Evolutionary conservation across 2,113 vertebrate species (phyloP).

Genomic region (Otus sunia): DNA sequence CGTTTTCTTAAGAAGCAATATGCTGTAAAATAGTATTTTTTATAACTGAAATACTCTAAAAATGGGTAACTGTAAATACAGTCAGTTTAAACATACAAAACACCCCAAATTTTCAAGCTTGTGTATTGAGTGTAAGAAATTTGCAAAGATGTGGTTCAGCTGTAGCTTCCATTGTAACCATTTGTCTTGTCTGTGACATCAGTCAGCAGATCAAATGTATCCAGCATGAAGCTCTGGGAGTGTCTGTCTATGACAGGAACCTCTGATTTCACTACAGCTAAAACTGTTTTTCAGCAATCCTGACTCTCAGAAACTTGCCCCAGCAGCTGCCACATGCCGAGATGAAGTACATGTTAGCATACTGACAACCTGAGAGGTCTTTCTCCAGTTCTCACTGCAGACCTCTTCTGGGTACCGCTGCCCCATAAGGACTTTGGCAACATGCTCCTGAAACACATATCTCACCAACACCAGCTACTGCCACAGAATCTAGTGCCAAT

Average conservation of each 20-base stretch:
- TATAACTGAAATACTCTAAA: background rate
- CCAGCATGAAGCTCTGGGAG: background rate
- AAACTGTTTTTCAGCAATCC: background rate
- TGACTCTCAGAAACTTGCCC: background rate
- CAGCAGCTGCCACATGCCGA: background rate
- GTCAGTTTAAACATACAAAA: background rate
- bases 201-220: background rate
- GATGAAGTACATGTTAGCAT: background rate
- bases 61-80: rapidly evolving
- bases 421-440: background rate
- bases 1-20: background rate
- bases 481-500: background rate
- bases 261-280: background rate
- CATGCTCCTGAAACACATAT: background rate
- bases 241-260: rapidly evolving
- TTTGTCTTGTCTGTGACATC: background rate
- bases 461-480: background rate
- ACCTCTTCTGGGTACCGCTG: background rate
- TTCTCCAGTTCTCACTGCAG: background rate
- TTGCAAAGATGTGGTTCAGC: background rate
- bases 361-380: background rate
- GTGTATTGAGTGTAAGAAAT: rapidly evolving
- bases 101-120: background rate
- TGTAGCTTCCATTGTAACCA: background rate
- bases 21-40: background rate